phyloP scores from a whole-genome alignment of 2,888 invertebrate species.

The Saturnia japonica region DNA sequence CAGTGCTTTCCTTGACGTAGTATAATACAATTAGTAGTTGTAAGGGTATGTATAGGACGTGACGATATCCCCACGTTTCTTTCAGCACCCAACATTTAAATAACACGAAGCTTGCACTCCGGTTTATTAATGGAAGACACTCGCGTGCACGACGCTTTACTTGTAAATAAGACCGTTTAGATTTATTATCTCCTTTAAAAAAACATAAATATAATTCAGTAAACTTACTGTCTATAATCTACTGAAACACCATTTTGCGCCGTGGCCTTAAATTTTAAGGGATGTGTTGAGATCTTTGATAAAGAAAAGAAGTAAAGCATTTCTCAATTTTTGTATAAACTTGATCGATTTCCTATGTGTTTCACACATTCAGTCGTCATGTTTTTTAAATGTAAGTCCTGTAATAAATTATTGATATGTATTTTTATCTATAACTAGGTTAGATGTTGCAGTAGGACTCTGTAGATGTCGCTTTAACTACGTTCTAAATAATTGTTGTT shows the following conservation, averaged over 20 bases:
- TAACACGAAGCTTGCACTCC: constrained; percentile 17
- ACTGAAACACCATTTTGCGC: constrained; percentile 81
- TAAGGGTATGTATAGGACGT: constrained; percentile 39
- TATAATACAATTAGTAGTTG: constrained; percentile 50
- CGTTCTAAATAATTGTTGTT: constrained; percentile 71
- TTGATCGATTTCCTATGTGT: constrained; percentile 45
- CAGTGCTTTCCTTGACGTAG: constrained; percentile 59
- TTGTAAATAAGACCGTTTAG: constrained; percentile 65
- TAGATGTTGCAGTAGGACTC: constrained; percentile 71
- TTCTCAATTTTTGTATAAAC: constrained; percentile 52
- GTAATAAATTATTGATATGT: constrained; percentile 46
- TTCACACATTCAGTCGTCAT: constrained; percentile 43
- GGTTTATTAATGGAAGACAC: constrained; percentile 22
- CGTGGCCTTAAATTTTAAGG: constrained; percentile 81
- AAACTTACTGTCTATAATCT: constrained; percentile 53
- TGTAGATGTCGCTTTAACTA: constrained; percentile 71
- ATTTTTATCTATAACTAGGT: constrained; percentile 65
- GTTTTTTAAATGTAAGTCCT: constrained; percentile 60
- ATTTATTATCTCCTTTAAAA: constrained; percentile 11
- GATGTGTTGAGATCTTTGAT: constrained; percentile 74
- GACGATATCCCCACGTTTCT: constrained; percentile 20
- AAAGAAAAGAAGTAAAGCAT: constrained; percentile 51
- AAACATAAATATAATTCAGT: constrained; percentile 33
- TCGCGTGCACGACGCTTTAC: constrained; percentile 28
- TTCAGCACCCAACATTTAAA: constrained; percentile 17